Conservation (phyloP, 1,140 invertebrate species). For the Acromyrmex heyeri region DNA sequence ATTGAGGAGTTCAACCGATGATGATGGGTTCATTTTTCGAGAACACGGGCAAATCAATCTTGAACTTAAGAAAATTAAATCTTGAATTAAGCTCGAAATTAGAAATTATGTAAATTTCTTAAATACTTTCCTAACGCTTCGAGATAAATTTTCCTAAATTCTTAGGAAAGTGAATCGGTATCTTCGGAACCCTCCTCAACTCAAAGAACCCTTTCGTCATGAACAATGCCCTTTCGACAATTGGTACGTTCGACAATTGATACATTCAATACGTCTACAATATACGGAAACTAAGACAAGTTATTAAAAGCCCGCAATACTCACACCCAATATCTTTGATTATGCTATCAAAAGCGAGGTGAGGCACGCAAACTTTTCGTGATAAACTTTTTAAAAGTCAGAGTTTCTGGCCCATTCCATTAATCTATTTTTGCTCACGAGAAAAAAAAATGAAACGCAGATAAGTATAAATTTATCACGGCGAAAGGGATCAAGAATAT, state of each 20-base stretch:
- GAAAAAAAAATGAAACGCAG: neutral
- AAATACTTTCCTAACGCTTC: neutral
- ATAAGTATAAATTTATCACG: neutral
- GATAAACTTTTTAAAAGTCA: conserved; percentile 31
- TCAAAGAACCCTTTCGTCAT: neutral
- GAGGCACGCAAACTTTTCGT: conserved; percentile 7
- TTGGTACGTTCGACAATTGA: neutral
- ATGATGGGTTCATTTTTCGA: neutral
- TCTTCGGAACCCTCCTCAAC: neutral
- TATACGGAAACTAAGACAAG: conserved; percentile 11
- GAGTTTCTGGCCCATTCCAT: conserved; percentile 6
- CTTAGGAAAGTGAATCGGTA: neutral
- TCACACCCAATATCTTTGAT: neutral
- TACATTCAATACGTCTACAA: neutral
- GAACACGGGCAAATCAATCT: neutral
- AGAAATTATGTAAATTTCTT: neutral
- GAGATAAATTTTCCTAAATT: neutral
- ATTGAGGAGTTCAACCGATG: neutral
- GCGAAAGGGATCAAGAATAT: neutral
- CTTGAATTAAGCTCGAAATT: conserved; percentile 18
- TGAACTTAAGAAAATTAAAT: neutral
- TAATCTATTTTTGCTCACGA: conserved; percentile 23
- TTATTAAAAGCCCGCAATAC: conserved; percentile 11
- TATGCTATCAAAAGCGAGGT: conserved; percentile 3
- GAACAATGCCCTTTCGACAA: neutral